Percentiles rank a stretch among this genome's conserved stretches.
These are phyloP conservation scores for Meloidogyne hapla DNA, from an alignment of 1,140 invertebrate genomes.

Conservation along the genomic window DNA sequence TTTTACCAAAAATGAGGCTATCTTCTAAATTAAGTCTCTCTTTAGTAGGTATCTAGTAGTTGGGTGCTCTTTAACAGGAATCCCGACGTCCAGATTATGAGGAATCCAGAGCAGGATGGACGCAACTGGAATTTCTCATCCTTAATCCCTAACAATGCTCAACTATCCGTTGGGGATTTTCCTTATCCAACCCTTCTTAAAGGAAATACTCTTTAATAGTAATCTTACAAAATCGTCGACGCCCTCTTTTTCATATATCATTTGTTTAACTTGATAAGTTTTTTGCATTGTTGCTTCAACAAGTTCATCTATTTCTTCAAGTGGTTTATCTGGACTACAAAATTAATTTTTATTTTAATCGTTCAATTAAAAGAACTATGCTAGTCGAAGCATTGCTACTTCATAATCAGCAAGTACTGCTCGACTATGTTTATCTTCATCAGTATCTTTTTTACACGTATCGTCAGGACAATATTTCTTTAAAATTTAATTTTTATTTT, in stretches of 20 bases:
- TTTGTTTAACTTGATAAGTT: constrained; percentile 16
- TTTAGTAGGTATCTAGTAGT: too few species aligned
- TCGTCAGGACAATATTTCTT: constrained; percentile 18
- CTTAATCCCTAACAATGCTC: too few species aligned
- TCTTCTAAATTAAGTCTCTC: too few species aligned
- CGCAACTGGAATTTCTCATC: too few species aligned
- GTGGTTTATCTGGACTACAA: constrained; percentile 10
- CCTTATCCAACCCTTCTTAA: too few species aligned
- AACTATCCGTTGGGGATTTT: too few species aligned
- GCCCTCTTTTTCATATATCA: neutral
- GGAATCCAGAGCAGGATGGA: too few species aligned
- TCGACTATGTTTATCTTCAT: neutral
- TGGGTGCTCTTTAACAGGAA: too few species aligned
- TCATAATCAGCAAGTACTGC: constrained; percentile 14
- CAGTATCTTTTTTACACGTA: neutral
- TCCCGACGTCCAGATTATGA: too few species aligned
- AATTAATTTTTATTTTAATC: neutral
- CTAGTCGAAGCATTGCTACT: neutral
- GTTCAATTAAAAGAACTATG: neutral
- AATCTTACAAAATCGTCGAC: neutral
- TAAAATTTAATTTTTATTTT: neutral
- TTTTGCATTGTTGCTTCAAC: neutral
- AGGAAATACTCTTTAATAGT: too few species aligned
- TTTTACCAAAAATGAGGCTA: too few species aligned
- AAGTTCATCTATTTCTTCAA: neutral